These are phyloP conservation scores for Drosophila infuscata DNA, from an alignment of 2,888 invertebrate genomes.

Conservation along the genomic window DNA sequence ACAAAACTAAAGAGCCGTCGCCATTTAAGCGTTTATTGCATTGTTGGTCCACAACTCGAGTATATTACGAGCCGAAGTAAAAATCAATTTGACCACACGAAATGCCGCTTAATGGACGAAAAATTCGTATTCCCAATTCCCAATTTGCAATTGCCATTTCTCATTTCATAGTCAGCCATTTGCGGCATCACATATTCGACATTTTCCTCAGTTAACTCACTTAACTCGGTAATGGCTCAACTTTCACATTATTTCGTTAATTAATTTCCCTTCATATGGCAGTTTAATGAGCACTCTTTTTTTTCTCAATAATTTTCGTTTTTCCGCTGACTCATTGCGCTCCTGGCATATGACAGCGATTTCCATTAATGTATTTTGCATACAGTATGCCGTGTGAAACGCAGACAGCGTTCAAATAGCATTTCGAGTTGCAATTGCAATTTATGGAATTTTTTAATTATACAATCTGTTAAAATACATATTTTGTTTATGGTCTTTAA, in stretches of 20 bases:
- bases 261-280: constrained; percentile 71
- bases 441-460: neutral
- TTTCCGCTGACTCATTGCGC: constrained; percentile 25
- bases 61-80: constrained; percentile 63
- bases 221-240: constrained; percentile 51
- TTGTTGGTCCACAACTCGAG: constrained; percentile 39
- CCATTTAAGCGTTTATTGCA: constrained; percentile 37
- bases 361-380: constrained; percentile 21
- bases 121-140: constrained; percentile 15
- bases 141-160: constrained; percentile 13
- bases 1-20: constrained; percentile 5
- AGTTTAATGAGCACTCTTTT: constrained; percentile 64
- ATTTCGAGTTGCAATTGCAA: neutral
- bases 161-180: constrained; percentile 3
- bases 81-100: constrained; percentile 68
- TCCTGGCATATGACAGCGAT: constrained; percentile 50
- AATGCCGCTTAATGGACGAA: constrained; percentile 38
- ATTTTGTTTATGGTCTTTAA: too few relatives aligned
- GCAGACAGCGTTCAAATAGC: neutral
- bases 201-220: constrained; percentile 39
- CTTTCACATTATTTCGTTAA: constrained; percentile 70
- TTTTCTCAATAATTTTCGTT: neutral
- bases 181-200: constrained; percentile 28
- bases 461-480: neutral
- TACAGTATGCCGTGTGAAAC: constrained; percentile 11